Evolutionary conservation across 1,140 invertebrate species (phyloP).

Genomic region (Nomia melanderi): DNA sequence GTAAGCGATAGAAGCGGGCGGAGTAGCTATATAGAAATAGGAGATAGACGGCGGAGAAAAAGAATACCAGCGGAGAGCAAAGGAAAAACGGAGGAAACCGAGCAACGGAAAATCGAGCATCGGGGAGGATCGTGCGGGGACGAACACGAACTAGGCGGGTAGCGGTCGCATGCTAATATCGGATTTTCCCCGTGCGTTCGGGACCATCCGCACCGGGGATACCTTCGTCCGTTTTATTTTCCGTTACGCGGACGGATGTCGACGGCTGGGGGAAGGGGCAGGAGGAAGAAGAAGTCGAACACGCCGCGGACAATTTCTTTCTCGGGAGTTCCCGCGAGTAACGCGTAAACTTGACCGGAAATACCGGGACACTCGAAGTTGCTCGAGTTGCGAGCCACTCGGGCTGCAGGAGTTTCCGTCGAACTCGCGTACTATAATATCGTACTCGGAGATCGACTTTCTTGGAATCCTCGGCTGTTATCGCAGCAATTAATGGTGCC

Average conservation of each 20-base stretch:
- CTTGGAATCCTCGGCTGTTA: not conserved
- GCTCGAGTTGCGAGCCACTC: not conserved
- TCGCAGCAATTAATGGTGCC: no score
- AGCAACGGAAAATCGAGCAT: not conserved
- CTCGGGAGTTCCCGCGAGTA: constrained; percentile 36
- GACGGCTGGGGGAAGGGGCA: constrained; percentile 10
- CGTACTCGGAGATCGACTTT: not conserved
- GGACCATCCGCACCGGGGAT: constrained; percentile 62
- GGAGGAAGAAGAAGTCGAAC: constrained; percentile 15
- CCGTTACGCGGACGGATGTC: constrained; percentile 48
- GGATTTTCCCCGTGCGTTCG: constrained; percentile 63
- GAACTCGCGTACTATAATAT: not conserved
- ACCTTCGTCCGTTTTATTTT: constrained; percentile 67
- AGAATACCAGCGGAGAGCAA: not conserved
- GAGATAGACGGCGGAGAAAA: not conserved
- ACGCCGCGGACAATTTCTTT: constrained; percentile 49
- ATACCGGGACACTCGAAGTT: constrained; percentile 9
- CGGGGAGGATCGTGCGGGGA: constrained; percentile 47
- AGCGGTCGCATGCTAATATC: constrained; percentile 65
- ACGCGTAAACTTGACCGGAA: constrained; percentile 50
- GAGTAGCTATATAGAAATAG: constrained; percentile 19
- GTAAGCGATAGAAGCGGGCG: constrained; percentile 32
- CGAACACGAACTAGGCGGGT: constrained; percentile 68
- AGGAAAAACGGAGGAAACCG: constrained; percentile 7
- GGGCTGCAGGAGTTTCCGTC: not conserved